Conservation (phyloP, 2,888 invertebrate species). For the Nemurella pictetii region DNA sequence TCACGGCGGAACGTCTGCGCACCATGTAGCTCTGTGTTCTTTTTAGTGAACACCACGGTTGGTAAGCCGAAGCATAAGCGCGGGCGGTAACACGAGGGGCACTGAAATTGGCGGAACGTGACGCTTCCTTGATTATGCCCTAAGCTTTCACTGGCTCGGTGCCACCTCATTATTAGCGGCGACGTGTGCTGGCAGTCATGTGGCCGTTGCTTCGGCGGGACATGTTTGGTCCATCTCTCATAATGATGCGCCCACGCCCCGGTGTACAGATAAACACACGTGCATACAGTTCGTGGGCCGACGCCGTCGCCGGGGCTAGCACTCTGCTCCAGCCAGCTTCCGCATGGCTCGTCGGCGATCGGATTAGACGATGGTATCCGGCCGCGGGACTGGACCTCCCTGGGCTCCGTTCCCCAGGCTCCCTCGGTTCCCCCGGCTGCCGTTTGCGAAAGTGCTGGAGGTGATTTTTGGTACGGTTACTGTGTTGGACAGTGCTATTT, state of each 20-base stretch:
- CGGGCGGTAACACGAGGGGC: background rate
- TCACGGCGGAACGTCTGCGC: background rate
- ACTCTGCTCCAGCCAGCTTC: background rate
- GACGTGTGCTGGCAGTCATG: conserved; percentile 2
- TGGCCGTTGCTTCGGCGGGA: background rate
- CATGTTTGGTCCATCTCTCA: background rate
- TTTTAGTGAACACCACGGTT: background rate
- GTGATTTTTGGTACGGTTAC: background rate
- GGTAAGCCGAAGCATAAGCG: background rate
- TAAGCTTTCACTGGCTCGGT: background rate
- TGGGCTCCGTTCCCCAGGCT: too few relatives aligned
- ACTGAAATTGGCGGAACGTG: conserved; percentile 23
- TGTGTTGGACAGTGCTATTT: background rate
- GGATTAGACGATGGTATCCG: conserved; percentile 2
- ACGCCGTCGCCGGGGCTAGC: background rate
- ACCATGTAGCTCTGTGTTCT: background rate
- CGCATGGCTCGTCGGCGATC: background rate
- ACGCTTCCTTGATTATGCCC: background rate
- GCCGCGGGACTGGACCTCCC: too few relatives aligned
- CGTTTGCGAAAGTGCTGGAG: conserved; percentile 25
- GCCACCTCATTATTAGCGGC: background rate
- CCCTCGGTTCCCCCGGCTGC: background rate
- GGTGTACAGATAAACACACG: background rate
- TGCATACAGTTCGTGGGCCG: background rate
- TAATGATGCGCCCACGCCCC: background rate